Evolutionary conservation across 2,888 invertebrate genomes (phyloP), one percentile per base, ranked within the genome.

Genomic region (Lathronympha strigana): DNA sequence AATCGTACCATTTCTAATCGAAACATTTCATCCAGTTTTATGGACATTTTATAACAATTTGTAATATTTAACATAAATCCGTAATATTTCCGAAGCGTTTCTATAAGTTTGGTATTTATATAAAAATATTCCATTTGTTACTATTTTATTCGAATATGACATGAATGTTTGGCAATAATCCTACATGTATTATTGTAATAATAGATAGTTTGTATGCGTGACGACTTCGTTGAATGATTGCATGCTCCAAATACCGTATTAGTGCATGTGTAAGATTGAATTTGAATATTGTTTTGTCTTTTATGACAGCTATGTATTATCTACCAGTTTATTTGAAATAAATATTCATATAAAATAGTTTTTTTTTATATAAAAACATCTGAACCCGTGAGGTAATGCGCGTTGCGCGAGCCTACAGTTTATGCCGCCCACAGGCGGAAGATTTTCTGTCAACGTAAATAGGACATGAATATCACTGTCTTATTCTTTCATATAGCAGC

Each of bases 251-350:
- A 38, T 67, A 47, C 67, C 73, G 64, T 67, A 19, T 69, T 71
- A 63, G 71, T 73, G 72, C 76, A 77, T 73, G 75, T 72, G 67
- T 58, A 28, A 25, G 23, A 54, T 36, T 38, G 74, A 69, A 64
- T 63, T 70, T 72, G 72, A 47, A 15, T 84, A 82, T 86, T 84
- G 76, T 75, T 72, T 69, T 77, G 79, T 81, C 74, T 72, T 11
- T 68, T 63, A 77, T 75, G 82, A 86, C 81, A 79, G 71, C 77
- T 81, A 72, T 82, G 75, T 79, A 81, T 69, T 87, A 86, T 87
- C 78, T 86, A 86, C 75, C 74, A 76, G 80, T 83, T 87, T 86
- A 81, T 86, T 83, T 79, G 72, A 73, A 88, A 87, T 86, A 88
- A 89, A 88, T 76, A 80, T 84, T 84, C 83, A 79, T 78, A 76